These are phyloP conservation scores for Sepioteuthis lessoniana DNA, from an alignment of 2,888 invertebrate genomes.

Conservation along the genomic window DNA sequence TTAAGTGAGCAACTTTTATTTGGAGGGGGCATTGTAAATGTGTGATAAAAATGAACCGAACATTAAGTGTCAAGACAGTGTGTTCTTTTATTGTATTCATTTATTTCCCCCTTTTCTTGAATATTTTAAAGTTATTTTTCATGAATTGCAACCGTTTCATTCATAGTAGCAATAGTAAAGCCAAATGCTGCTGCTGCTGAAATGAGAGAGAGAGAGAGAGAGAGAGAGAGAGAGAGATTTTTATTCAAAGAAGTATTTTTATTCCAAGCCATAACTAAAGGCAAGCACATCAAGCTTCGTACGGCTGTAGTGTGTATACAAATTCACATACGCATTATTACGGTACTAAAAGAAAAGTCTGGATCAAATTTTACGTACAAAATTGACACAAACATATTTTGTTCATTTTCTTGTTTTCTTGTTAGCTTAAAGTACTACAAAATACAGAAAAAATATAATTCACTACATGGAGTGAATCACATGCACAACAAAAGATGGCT, in stretches of 20 bases:
- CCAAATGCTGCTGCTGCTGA: not conserved
- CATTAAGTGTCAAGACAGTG: conserved; percentile 20
- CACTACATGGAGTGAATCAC: not conserved
- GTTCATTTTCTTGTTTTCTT: not conserved
- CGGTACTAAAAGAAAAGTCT: not conserved
- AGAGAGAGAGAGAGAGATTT: conserved; percentile 6
- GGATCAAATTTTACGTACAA: not conserved
- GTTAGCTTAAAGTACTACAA: not conserved
- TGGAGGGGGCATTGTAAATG: too few relatives aligned
- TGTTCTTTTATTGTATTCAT: not conserved
- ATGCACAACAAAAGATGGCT: conserved; percentile 41
- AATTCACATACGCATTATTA: not conserved
- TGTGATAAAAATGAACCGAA: not conserved
- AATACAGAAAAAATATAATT: not conserved
- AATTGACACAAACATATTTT: not conserved
- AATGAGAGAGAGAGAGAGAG: not conserved
- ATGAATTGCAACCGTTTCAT: conserved; percentile 33
- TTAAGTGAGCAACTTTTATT: too few relatives aligned
- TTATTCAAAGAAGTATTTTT: not conserved
- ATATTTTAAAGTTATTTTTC: not conserved
- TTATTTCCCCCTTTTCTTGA: not conserved
- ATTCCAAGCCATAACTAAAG: too few relatives aligned
- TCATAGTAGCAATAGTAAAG: not conserved
- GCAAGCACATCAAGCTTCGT: too few relatives aligned
- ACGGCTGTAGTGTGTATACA: not conserved